These are phyloP conservation scores for Apogon talboti DNA, from an alignment of 2,797 vertebrate genomes.

Conservation along the genomic window DNA sequence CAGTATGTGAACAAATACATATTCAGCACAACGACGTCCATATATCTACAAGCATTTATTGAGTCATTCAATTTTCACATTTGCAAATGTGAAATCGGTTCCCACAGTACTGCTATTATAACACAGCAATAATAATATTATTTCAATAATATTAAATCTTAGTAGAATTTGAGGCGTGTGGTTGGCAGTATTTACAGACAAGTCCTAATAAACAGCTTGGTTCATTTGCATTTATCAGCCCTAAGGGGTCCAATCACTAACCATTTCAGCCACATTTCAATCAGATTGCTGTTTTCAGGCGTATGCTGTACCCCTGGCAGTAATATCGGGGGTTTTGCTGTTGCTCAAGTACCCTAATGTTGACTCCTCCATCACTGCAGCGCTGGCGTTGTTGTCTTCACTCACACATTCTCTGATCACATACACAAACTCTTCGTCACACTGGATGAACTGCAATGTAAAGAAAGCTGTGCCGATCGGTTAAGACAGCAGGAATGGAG, in stretches of 20 bases:
- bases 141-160: conserved; percentile 52
- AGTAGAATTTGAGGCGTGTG: conserved; percentile 23
- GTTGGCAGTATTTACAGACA: conserved; percentile 55
- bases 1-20: conserved; percentile 11
- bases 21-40: conserved; percentile 22
- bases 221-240: conserved; percentile 72
- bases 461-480: background rate
- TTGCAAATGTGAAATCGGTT: no score
- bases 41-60: conserved; percentile 5
- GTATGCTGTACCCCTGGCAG: no score
- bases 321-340: no score
- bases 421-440: conserved; percentile 8
- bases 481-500: conserved; percentile 11
- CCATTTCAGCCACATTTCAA: no score
- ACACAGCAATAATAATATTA: conserved; percentile 34
- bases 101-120: background rate
- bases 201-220: conserved; percentile 61
- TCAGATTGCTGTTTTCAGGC: conserved; percentile 56
- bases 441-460: conserved; percentile 10
- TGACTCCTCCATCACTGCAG: conserved; percentile 39
- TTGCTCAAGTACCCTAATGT: no score
- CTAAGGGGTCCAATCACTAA: conserved; percentile 70
- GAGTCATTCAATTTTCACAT: background rate
- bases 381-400: conserved; percentile 30
- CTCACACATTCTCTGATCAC: conserved; percentile 9